These are phyloP conservation scores for Acrobasis repandana DNA, from an alignment of 2,888 invertebrate genomes.

Conservation along the genomic window DNA sequence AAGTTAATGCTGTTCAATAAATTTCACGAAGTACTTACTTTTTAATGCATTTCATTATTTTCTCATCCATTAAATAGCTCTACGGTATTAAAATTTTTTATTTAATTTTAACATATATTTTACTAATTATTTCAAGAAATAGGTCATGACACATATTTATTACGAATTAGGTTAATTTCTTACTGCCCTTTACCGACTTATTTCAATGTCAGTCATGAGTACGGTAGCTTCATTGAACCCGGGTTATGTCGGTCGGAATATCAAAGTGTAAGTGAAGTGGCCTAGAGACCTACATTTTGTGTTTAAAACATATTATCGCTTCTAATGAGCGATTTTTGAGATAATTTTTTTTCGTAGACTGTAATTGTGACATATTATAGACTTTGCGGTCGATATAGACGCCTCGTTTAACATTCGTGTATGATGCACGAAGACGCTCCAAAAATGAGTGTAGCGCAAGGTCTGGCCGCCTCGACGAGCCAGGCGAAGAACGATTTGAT, in stretches of 20 bases:
- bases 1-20: slow-evolving; percentile 41
- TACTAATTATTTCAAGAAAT: slow-evolving; percentile 43
- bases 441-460: slow-evolving; percentile 85
- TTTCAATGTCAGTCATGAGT: slow-evolving; percentile 85
- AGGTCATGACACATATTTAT: slow-evolving; percentile 71
- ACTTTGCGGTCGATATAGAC: slow-evolving; percentile 54
- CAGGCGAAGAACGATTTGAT: slow-evolving; percentile 75
- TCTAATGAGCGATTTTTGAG: slow-evolving; percentile 80
- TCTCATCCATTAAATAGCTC: background rate
- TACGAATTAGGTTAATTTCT: slow-evolving; percentile 73
- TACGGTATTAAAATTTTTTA: slow-evolving; percentile 15
- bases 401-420: slow-evolving; percentile 73
- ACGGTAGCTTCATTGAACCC: slow-evolving; percentile 86
- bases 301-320: slow-evolving; percentile 64
- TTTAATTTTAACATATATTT: slow-evolving; percentile 19
- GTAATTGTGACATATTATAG: slow-evolving; percentile 64
- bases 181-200: slow-evolving; percentile 81
- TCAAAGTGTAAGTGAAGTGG: slow-evolving; percentile 93
- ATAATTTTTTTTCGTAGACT: slow-evolving; percentile 80
- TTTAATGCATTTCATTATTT: slow-evolving; percentile 36
- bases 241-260: slow-evolving; percentile 89
- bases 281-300: slow-evolving; percentile 93
- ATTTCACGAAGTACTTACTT: slow-evolving; percentile 43
- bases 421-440: slow-evolving; percentile 88
- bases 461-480: slow-evolving; percentile 85